Percentiles rank a stretch among this genome's conserved stretches.
Evolutionary conservation across 2,113 vertebrate species (phyloP).

Genomic region (Gasterosteus nipponicus): DNA sequence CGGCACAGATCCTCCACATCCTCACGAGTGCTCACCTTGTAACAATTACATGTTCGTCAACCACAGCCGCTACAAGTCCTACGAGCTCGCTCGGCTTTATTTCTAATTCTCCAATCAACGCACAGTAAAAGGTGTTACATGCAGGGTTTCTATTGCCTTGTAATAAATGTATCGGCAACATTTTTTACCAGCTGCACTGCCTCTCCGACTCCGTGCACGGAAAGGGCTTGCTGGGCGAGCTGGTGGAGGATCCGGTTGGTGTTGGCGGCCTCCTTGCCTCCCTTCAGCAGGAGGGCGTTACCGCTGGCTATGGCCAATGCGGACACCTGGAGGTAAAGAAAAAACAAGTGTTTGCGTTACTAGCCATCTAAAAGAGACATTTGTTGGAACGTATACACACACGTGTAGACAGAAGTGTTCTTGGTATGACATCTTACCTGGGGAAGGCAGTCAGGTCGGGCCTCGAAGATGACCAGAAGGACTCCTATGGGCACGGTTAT

Average conservation of each 20-base stretch:
- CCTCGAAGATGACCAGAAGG: conserved; percentile 96
- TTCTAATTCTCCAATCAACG: not conserved
- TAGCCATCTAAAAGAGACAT: not conserved
- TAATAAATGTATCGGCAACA: not conserved
- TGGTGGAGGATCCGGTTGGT: conserved; percentile 92
- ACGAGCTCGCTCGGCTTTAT: not conserved
- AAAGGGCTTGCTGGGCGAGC: conserved; percentile 91
- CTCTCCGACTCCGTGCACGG: conserved; percentile 87
- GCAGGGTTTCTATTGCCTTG: not conserved
- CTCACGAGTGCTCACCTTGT: conserved; percentile 94
- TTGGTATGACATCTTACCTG: conserved; percentile 80
- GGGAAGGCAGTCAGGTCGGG: conserved; percentile 95
- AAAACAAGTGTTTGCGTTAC: not conserved
- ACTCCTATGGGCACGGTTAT: conserved; percentile 97
- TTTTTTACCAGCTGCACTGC: conserved; percentile 90
- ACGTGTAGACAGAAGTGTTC: not conserved
- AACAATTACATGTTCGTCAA: not conserved
- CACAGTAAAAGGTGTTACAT: not conserved
- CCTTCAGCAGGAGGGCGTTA: conserved; percentile 93
- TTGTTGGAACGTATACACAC: not conserved
- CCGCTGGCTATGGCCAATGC: conserved; percentile 95
- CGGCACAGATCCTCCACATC: conserved; percentile 96
- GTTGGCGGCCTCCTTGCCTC: conserved; percentile 90
- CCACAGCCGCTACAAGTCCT: not conserved
- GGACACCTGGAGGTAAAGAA: conserved; percentile 83